Base-by-base conservation (phyloP, 2,888 invertebrate genomes). In the Pocota personata region DNA sequence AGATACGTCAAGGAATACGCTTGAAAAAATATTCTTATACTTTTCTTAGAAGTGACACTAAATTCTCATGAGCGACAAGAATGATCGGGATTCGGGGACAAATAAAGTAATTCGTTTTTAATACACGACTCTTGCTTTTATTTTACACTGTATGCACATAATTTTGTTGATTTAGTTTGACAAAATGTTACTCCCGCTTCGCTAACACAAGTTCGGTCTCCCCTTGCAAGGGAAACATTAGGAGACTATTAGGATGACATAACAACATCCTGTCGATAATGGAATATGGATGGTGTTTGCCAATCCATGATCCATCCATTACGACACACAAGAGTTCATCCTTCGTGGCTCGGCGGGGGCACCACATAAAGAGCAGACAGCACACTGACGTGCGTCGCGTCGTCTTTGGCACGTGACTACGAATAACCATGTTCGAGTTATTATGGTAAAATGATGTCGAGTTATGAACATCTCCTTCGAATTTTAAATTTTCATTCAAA, bases 401-500 rank as follows among this genome's bases (percentile, higher is more conserved):
- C 40, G 14, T 5, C 40, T 1, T n/a, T 32, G 32, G 62, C 64
- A 75, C 75, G 62, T 73, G 64, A 75, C 75, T 21, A 21, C 7
- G 75, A 55, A 75, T 60, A 67, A 40, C 32, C 67, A 60, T 35
- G 46, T 30, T 60, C 50, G 32, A 37, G 37, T 57, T 57, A 73
- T 73, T 52, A 73, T 35, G 16, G 30, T 27, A 76, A 67, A 66
- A 37, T 27, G 58, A 76, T 67, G 76, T 75, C 75, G 60, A 46
- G 43, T 67, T 60, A 80, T 75, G 80, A 75, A 52, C 75, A 35
- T 60, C 27, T 52, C 40, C 66, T 10, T n/a, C 43, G 75, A 67
- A 55, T 75, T 80, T 55, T 67, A 12, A 52, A 67, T 46, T 55
- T 58, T 10, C 66, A 66, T 43, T 48, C 48, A 57, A 32, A 67